Base-by-base conservation (phyloP, 2,113 vertebrate genomes). In the Phycodurus eques region DNA sequence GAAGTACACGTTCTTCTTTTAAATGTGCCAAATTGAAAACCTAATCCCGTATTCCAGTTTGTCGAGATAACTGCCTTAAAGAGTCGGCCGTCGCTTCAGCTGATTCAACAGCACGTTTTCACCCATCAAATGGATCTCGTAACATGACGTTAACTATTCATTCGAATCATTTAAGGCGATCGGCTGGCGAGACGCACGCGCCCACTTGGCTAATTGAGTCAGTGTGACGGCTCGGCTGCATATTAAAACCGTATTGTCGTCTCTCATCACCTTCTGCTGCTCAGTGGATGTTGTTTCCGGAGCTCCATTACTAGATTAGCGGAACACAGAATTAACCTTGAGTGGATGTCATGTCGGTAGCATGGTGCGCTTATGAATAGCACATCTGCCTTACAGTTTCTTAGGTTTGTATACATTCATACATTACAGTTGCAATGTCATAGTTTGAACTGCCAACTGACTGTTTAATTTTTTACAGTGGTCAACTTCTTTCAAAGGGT, bases 1-100 rank as follows among this genome's bases (percentile, higher is more conserved):
- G 70, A 72, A 69, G 69, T 53, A 27, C 67, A 61, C 71, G 70
- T 75, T 59, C 66, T 53, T 65, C 82, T 65, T 80, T 57, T 73
- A 79, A 80, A 83, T 77, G 75, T 46, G 71, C 22, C 66, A 77
- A 71, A 43, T 59, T 39, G 51, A 54, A 9, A 11, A 56, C 22
- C 46, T 66, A 66, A 66, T 66, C 63, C n/a, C n/a, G 31, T 35
- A 61, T 15, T 43, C 20, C n/a, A 66, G 1, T 4, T 47, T 66
- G 63, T 66, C 43, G 5, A 66, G 43, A 46, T 66, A 47, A 66
- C 22, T 44, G 43, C 22, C 27, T 27, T 22, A 22, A 65, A 43
- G 22, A 59, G 54, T 27, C 57, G 31, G 27, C 56, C 4, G 9
- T 12, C 4, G 57, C 43, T 22, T 44, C 4, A n/a, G n/a, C n/a